Evolutionary conservation across 2,888 invertebrate species (phyloP).

Genomic region (Trypoxylon attenuatum): DNA sequence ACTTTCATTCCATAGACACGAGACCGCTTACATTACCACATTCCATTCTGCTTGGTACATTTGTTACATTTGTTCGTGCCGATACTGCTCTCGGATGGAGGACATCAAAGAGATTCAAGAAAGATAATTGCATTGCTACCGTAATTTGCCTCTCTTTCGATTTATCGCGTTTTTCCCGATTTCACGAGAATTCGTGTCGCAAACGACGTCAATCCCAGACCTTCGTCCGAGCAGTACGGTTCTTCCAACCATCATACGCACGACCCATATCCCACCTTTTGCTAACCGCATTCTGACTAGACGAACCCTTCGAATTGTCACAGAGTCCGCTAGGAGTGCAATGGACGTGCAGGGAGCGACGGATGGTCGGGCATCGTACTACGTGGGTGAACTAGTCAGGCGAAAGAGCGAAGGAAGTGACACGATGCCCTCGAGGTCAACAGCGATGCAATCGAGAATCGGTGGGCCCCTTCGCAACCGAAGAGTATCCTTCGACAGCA

Average conservation of each 20-base stretch:
- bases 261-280: too few species aligned
- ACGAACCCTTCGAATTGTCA: conserved; percentile 30
- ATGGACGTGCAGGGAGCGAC: conserved; percentile 56
- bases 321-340: conserved; percentile 70
- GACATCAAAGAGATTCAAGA: neutral
- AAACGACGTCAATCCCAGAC: too few species aligned
- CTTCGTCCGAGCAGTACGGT: neutral
- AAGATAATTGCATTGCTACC: too few species aligned
- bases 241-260: conserved; percentile 4
- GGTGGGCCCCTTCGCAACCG: conserved; percentile 47
- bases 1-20: conserved; percentile 33
- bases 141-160: too few species aligned
- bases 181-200: neutral
- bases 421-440: conserved; percentile 66
- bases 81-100: neutral
- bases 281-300: neutral
- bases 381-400: conserved; percentile 73
- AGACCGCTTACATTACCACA: conserved; percentile 39
- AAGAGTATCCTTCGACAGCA: conserved; percentile 78
- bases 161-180: neutral
- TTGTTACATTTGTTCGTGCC: conserved; percentile 20
- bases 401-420: conserved; percentile 82
- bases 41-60: conserved; percentile 30
- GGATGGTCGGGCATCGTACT: conserved; percentile 57
- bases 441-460: conserved; percentile 19